These are phyloP conservation scores for Microcaecilia unicolor DNA, from an alignment of 2,797 vertebrate species.

Conservation along the genomic window DNA sequence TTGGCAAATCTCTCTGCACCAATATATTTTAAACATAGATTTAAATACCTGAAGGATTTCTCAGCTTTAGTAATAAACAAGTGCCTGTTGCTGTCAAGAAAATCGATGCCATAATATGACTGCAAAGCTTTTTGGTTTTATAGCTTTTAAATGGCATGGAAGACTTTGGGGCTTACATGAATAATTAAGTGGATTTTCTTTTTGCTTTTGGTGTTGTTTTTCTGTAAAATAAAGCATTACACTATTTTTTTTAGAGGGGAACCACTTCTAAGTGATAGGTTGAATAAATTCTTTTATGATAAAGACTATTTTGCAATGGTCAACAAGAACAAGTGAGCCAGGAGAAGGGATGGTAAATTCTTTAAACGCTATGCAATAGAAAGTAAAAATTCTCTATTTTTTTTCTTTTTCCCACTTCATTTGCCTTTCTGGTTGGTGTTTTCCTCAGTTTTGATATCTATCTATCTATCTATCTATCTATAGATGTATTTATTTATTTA, in stretches of 20 bases:
- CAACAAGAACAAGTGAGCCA: constrained; percentile 13
- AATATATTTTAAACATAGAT: constrained; percentile 2
- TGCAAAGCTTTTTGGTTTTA: constrained; percentile 2
- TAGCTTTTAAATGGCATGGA: not conserved
- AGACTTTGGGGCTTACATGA: not conserved
- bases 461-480: too few species aligned
- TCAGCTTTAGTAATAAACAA: constrained; percentile 3
- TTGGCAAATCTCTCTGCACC: constrained; percentile 10
- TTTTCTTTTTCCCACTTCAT: too few species aligned
- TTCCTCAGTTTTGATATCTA: too few species aligned
- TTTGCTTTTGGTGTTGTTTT: too few species aligned
- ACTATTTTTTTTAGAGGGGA: constrained; percentile 3
- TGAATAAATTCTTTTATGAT: not conserved
- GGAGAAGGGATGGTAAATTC: constrained; percentile 3
- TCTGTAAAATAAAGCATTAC: too few species aligned
- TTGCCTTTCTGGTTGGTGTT: too few species aligned
- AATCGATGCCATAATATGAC: not conserved
- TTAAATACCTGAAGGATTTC: too few species aligned
- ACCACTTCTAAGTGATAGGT: not conserved
- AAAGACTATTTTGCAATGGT: too few species aligned
- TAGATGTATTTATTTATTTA: too few species aligned
- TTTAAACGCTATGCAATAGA: constrained; percentile 11
- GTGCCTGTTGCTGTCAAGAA: not conserved
- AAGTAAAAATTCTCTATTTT: constrained; percentile 2
- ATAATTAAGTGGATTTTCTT: not conserved